Percentiles rank a stretch among this genome's conserved stretches.
phyloP scores from a whole-genome alignment of 2,797 vertebrate genomes.

The Tokudaia tokunoshimensis region DNA sequence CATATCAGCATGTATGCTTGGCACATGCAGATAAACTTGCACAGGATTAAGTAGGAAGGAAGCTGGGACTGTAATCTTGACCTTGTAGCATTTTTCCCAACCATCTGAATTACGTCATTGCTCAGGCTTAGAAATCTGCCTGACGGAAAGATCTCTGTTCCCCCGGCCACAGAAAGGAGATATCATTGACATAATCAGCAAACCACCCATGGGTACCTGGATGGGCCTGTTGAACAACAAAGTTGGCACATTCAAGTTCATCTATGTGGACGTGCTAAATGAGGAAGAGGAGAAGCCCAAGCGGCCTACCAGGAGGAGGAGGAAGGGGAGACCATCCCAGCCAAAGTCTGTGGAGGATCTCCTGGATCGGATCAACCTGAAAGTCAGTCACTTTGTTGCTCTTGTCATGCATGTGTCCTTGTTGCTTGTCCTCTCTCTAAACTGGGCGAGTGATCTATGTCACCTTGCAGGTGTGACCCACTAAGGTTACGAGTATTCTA shows the following conservation, averaged over 20 bases:
- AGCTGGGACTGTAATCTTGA: background rate
- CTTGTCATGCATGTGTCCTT: background rate
- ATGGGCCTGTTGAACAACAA: conserved; percentile 99
- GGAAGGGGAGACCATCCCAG: conserved; percentile 95
- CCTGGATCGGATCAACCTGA: conserved; percentile 97
- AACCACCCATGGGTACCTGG: conserved; percentile 99
- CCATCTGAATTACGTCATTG: background rate
- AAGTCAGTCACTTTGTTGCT: conserved; percentile 88
- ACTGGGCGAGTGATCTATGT: background rate
- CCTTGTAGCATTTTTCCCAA: background rate
- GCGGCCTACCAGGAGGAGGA: conserved; percentile 93
- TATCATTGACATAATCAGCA: conserved; percentile 99
- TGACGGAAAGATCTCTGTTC: conserved; percentile 65
- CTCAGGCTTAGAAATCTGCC: background rate
- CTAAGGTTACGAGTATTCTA: background rate
- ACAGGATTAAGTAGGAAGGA: background rate
- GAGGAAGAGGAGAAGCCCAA: conserved; percentile 98
- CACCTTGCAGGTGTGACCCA: fast-evolving
- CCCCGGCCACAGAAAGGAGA: conserved; percentile 93
- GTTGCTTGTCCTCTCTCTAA: background rate
- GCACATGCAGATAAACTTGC: background rate
- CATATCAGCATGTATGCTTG: too few relatives aligned
- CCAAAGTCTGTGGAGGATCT: conserved; percentile 98
- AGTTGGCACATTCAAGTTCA: conserved; percentile 99
- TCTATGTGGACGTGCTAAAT: conserved; percentile 97